Evolutionary conservation across 2,113 vertebrate genomes (phyloP), one percentile per base, ranked within the genome.

Genomic region (zebrafish (Danio rerio)): DNA sequence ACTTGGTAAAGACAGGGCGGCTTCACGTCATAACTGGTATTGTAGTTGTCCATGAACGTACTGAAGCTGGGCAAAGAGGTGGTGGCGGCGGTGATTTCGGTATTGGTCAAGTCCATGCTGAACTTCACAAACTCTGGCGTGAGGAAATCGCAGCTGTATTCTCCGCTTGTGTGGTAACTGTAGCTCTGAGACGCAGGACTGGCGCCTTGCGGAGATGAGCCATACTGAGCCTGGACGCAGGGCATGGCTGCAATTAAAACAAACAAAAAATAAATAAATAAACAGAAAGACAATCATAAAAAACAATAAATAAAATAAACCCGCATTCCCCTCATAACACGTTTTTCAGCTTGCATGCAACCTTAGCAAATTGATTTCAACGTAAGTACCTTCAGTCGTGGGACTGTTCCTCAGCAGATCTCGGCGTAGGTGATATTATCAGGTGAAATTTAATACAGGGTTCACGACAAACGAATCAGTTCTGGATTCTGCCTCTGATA

Each of bases 81-180:
- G 87, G 98, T 99, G 88, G 98, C 97, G 86, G 98, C 97, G 85
- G 97, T 97, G 94, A 99, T 99, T 92, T 99, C 98, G 83, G 98
- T 99, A 94, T 99, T 99, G 96, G 97, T 99, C 93, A 99, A 96
- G 96, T 99, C 98, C 98, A 99, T 99, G 94, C 97, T 99, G 96
- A 99, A 99, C 96, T 99, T 99, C 89, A 99, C 98, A 88, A 99
- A 99, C 95, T 99, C 98, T 78, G 98, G 97, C 71, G 97, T 99
- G 91, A 99, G 89, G 95, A 99, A 99, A 92, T 99, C 98, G 94
- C 97, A 98, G 97, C 96, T 98, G 96, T 98, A 99, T 85, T 98
- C 97, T 95, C 97, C 97, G 88, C 96, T 96, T 88, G 96, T 94
- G 95, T 98, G 97, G 95, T 98, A 99, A 92, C 95, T 95, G 96